phyloP scores from a whole-genome alignment of 1,140 invertebrate species.

The Marisa cornuarietis region DNA sequence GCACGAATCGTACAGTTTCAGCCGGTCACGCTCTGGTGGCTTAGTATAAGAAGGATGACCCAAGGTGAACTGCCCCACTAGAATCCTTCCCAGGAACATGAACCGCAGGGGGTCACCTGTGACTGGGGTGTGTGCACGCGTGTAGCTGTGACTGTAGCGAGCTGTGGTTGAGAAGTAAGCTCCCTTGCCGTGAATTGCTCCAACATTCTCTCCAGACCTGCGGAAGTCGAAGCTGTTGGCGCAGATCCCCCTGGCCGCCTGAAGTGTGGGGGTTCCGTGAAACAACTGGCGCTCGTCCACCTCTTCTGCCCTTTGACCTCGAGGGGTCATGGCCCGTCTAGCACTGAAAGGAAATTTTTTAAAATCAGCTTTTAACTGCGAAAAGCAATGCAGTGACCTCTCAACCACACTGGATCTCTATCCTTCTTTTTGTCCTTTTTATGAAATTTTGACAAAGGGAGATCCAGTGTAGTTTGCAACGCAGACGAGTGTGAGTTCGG shows the following conservation, averaged over 20 bases:
- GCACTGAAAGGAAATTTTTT: neutral
- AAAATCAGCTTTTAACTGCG: no score
- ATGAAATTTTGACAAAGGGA: no score
- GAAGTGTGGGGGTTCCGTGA: constrained; percentile 45
- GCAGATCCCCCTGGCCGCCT: constrained; percentile 43
- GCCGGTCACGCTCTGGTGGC: constrained; percentile 44
- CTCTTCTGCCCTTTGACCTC: neutral
- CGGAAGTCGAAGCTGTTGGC: constrained; percentile 51
- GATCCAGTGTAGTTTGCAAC: no score
- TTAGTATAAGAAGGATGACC: constrained; percentile 38
- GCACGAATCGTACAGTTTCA: constrained; percentile 53
- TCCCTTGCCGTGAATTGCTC: constrained; percentile 53
- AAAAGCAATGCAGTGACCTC: no score
- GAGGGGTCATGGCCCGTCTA: neutral
- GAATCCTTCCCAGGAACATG: constrained; percentile 51
- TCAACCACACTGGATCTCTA: no score
- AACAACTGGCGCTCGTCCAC: constrained; percentile 40
- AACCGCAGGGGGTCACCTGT: constrained; percentile 19
- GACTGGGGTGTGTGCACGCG: neutral
- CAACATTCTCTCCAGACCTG: constrained; percentile 41
- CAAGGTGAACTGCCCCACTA: constrained; percentile 47
- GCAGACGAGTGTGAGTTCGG: no score
- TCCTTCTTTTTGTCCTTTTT: no score
- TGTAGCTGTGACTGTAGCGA: constrained; percentile 44
- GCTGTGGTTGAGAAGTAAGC: constrained; percentile 55